phyloP scores from a whole-genome alignment of 2,888 invertebrate genomes.

The Zygothrica quintamaculata region DNA sequence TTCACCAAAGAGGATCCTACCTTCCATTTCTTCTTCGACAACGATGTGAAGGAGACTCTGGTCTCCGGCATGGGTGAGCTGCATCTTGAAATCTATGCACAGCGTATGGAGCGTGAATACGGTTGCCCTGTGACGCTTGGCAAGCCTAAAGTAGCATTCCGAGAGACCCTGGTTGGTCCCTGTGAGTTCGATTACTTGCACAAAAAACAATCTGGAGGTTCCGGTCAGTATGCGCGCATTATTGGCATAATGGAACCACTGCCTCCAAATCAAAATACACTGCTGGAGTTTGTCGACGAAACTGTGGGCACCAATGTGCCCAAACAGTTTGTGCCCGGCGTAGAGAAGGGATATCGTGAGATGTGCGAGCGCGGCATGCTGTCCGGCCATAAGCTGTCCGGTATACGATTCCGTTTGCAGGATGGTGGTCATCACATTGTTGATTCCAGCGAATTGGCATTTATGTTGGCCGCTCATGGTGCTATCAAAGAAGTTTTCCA shows the following conservation, averaged over 20 bases:
- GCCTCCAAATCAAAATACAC: constrained; percentile 93
- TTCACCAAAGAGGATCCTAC: constrained; percentile 99
- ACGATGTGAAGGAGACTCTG: constrained; percentile 97
- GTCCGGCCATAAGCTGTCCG: constrained; percentile 93
- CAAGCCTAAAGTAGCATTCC: constrained; percentile 98
- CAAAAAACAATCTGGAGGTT: constrained; percentile 98
- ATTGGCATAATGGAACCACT: constrained; percentile 95
- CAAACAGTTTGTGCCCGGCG: constrained; percentile 95
- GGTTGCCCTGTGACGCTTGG: constrained; percentile 93
- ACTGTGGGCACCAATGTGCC: constrained; percentile 98
- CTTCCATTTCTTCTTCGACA: constrained; percentile 94
- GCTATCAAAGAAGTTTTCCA: constrained; percentile 95
- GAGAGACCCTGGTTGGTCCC: constrained; percentile 92
- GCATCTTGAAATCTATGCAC: constrained; percentile 98
- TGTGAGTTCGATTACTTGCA: constrained; percentile 96
- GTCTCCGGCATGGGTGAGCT: constrained; percentile 99
- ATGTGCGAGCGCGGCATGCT: constrained; percentile 93
- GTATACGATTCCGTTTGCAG: constrained; percentile 92
- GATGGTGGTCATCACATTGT: constrained; percentile 98
- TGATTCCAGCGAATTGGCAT: constrained; percentile 98
- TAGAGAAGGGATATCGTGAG: constrained; percentile 93
- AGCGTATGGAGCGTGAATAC: constrained; percentile 98
- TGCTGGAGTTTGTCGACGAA: constrained; percentile 93
- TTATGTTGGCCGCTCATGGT: constrained; percentile 96
- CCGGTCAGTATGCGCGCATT: constrained; percentile 97